Evolutionary conservation across 2,888 invertebrate species (phyloP), one percentile per base, ranked within the genome.

Genomic region (Chymomyza amoena): DNA sequence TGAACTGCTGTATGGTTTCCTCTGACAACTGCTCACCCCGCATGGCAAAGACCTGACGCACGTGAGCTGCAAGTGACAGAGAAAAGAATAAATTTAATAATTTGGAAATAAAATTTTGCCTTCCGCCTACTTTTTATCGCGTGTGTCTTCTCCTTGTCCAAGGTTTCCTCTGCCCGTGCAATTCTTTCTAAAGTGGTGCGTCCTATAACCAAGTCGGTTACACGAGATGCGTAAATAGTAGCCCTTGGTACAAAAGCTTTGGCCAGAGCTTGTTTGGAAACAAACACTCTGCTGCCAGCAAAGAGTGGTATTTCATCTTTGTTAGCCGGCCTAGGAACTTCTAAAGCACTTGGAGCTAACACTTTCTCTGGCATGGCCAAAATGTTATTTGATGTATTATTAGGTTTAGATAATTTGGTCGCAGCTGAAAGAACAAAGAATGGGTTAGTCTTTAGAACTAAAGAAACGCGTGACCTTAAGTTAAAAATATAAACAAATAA

Each of bases 171-270:
- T 0, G 79, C 75, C 13, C 78, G 69, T 6, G 89, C 88, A n/a
- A 89, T 84, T 57, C 76, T 81, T 32, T 78, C 81, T 16, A 90
- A 61, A 39, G 76, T 72, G 9, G 88, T 87, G 61, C 86, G 79
- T 20, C 91, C 91, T 82, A 92, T 90, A 6, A 92, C 87, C 61
- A 92, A 79, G 66, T 91, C 90, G 61, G 89, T 86, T 0, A 92
- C 75, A 6, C 91, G 89, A 0, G 89, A 90, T 4, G 91, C 90
- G 61, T 92, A 92, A 20, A 91, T 84, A 16, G 89, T 84, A 16
- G 92, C 88, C 73, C 90, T 89, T 10, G 88, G 86, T 45, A 90
- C 89, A 65, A 89, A 89, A 0, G 91, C 91, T 66, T 88, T 84
- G 18, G 90, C 80, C 61, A 92, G 79, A 64, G 90, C 90, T 6